Evolutionary conservation across 2,113 vertebrate genomes (phyloP), one percentile per base, ranked within the genome.

Genomic region (Microcebus tavaratra): DNA sequence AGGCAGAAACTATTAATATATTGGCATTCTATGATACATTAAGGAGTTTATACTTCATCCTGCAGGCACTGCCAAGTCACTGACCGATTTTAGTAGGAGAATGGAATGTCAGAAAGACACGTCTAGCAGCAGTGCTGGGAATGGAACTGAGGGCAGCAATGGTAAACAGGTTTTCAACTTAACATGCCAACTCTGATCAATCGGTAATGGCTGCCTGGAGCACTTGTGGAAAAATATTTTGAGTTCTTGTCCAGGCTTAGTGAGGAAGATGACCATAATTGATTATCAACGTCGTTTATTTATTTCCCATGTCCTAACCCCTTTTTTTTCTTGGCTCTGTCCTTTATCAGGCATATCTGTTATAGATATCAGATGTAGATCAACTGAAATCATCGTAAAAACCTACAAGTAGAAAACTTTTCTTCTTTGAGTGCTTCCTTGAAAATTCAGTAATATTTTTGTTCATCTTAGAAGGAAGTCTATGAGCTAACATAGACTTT

Each of bases 81-180:
- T 17, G 17, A 91, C 81, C 34, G 20, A 94, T 95, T 73, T 96
- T 76, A 59, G 42, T 48, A 45, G 21, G 57, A 39, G 50, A 84
- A 94, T 75, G 14, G 50, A 87, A 85, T 78, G 13, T 80, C 80
- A 70, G 61, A 50, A 95, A 73, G 20, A 67, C 50, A 81, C 48
- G 29, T 50, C 34, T 88, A 36, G 87, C 53, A 96, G 82, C 65
- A 80, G 12, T 68, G 18, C 76, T 86, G 31, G 94, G 34, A 95
- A 67, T 18, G 17, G 70, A 90, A 96, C 50, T 92, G 68, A 94
- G 63, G 84, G 50, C 59, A 91, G 11, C 0, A 31, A 81, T 76
- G 36, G 83, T 76, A 96, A 97, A 92, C 92, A 87, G 34, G 42
- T 92, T 97, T 95, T 94, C 75, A 96, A 72, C 36, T 76, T 80